Evolutionary conservation across 2,113 vertebrate genomes (phyloP), one percentile per base, ranked within the genome.

Genomic region (Scomber japonicus): DNA sequence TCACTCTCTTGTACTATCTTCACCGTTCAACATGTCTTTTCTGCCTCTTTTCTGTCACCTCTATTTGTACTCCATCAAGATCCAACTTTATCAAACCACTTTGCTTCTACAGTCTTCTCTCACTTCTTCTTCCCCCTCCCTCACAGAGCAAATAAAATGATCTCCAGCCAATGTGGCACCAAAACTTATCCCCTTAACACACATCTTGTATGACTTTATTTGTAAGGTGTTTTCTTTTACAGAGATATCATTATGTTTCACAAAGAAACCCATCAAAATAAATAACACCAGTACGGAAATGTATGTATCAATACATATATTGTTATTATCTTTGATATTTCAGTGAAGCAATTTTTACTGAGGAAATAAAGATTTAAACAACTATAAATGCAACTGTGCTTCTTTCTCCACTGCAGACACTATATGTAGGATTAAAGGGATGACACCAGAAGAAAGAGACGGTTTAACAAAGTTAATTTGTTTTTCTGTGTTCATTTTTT

Each of bases 161-260:
- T 78, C 73, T 71, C 70, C 67, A 83, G 87, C 79, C 76, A 77
- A 75, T 51, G 17, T 69, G 71, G 84, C 82, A 51, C 80, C 71
- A 76, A 66, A 65, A 60, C 66, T 80, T 78, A 74, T 78, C 57
- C 59, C 63, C 60, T 57, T 55, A 57, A 64, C 40, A 48, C 59
- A 74, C 77, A 12, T 82, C 60, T 82, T n/a, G 30, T 64, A 59
- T 17, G n/a, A 31, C 27, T 19, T 71, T 55, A 16, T 50, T 75
- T 15, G 5, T 31, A 44, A 11, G 11, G 31, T 27, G n/a, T 13
- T n/a, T 73, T 40, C 35, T 76, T 75, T 16, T 17, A 54, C 35
- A 45, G 12, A 15, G 10, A 27, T 51, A 56, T 68, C 16, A 57
- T 48, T 62, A 3, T 48, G 44, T 27, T 40, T 61, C 5, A 63